Conservation (phyloP, 2,888 invertebrate species). For the Trichopria drosophilae region DNA sequence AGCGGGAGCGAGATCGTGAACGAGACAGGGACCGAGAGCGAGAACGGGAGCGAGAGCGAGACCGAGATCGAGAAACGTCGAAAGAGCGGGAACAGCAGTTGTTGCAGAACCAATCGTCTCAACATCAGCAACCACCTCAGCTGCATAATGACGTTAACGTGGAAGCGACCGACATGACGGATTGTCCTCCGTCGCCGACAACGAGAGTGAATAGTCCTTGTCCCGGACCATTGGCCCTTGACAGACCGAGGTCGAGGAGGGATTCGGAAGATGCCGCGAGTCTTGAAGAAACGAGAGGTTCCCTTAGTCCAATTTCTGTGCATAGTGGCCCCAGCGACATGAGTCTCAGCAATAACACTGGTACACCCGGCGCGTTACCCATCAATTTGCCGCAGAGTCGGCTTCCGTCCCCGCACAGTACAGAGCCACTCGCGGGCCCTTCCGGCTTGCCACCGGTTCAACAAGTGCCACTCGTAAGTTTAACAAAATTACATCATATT, state of each 20-base stretch:
- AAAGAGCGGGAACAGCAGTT: neutral
- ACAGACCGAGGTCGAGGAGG: slow-evolving; percentile 49
- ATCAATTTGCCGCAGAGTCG: slow-evolving; percentile 55
- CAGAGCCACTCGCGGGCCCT: slow-evolving; percentile 77
- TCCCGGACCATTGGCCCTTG: slow-evolving; percentile 55
- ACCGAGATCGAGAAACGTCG: neutral
- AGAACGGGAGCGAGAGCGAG: neutral
- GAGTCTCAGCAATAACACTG: slow-evolving; percentile 61
- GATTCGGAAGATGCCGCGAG: slow-evolving; percentile 54
- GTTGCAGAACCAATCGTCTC: neutral
- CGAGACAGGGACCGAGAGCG: neutral
- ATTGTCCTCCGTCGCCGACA: slow-evolving; percentile 42
- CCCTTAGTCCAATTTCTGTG: slow-evolving; percentile 56
- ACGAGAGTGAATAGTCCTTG: slow-evolving; percentile 53
- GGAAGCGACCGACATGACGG: slow-evolving; percentile 33
- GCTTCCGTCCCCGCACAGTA: slow-evolving; percentile 68
- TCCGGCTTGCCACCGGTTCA: slow-evolving; percentile 84
- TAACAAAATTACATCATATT: too few relatives aligned
- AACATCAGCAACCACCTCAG: slow-evolving; percentile 18
- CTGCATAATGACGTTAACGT: slow-evolving; percentile 24
- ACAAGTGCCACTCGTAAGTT: slow-evolving; percentile 83
- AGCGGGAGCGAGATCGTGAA: slow-evolving; percentile 30
- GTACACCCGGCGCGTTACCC: slow-evolving; percentile 60
- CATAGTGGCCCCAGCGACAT: slow-evolving; percentile 64
- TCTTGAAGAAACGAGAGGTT: slow-evolving; percentile 53